Base-by-base conservation (phyloP, 92 coral and sea anemone genomes). In the Porites rus region DNA sequence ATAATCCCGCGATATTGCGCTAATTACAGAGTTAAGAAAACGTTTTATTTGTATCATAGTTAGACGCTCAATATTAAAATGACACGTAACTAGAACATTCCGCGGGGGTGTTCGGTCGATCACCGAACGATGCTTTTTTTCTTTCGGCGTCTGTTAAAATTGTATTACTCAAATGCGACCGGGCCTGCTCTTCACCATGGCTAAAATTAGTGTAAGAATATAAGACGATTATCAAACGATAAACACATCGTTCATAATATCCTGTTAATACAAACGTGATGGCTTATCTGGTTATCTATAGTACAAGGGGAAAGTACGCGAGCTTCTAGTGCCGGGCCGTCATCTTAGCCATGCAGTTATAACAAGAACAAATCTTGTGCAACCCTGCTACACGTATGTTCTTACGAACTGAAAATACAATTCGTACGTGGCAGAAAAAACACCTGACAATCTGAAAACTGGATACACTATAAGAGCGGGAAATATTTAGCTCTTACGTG, bases 71-170 rank as follows among this genome's bases (percentile, higher is more conserved):
- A 69, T 81, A 69, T 18, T 6, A 18, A 52, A 50, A 10, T 7
- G 20, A 59, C 58, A 80, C 53, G 25, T 52, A 19, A 18, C 77
- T 31, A 58, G 76, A 70, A 69, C 13, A 2, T 81, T 31, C 85
- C 17, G 6, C 52, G 65, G 7, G n/a, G 63, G 61, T 73, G 13
- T 54, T 53, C 10, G 69, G 38, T 69, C 24, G 56, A 69, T 65
- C 54, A 69, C 77, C 65, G 58, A 6, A 81, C 8, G 69, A 21
- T 2, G 20, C 8, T 12, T n/a, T 18, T 18, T 59, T 22, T 11
- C 1, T 20, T 18, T 21, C 51, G 18, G 7, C 4, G n/a, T 68
- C 25, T 4, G 80, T 24, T 14, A 8, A 60, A 60, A 46, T 24
- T 22, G 63, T 52, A 52, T 69, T 22, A 21, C 54, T 67, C 75